Base-by-base conservation (phyloP, 2,888 invertebrate genomes). In the Cyclophora albipunctata region DNA sequence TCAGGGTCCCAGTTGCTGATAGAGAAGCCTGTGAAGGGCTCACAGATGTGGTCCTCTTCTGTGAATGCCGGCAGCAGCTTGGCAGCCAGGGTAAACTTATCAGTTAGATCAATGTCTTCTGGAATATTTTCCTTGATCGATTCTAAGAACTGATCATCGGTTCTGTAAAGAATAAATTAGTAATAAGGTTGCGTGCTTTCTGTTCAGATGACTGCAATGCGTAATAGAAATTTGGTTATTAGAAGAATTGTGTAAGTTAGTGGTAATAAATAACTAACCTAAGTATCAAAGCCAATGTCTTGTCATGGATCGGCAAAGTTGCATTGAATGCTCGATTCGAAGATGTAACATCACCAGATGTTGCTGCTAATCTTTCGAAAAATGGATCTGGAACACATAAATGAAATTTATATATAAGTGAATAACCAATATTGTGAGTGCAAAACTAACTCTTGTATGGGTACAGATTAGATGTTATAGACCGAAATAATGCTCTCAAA, bases 311-410 rank as follows among this genome's bases (percentile, higher is more conserved):
- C 1, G 90, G 90, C 4, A 92, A 63, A 44, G 90, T 89, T 7
- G 91, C 91, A 63, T 91, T 91, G 68, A 92, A 90, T 0, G 91
- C 82, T 57, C 91, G 75, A 67, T 91, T 91, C 0, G 91, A 91
- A 40, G 91, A 90, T 40, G 91, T 91, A 49, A 91, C 91, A 55
- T 91, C 91, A 0, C 91, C 91, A 0, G 90, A 79, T 0, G 90
- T 90, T 0, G 91, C 90, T 34, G 91, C 90, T 1, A 91, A 69
- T 58, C 91, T 84, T 48, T 91, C 91, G 67, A 91, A 91, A 49
- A 92, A 90, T 3, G 92, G 90, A 80, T 92, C 91, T 76, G 78
- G 4, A 43, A 43, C 2, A 37, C 6, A 34, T 1, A 20, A 20
- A 20, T 20, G 20, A 20, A 20, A 20, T 20, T 20, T 20, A 20